Percentiles rank a stretch among this genome's conserved stretches.
phyloP scores from a whole-genome alignment of 2,797 vertebrate species.

The Merluccius polli region DNA sequence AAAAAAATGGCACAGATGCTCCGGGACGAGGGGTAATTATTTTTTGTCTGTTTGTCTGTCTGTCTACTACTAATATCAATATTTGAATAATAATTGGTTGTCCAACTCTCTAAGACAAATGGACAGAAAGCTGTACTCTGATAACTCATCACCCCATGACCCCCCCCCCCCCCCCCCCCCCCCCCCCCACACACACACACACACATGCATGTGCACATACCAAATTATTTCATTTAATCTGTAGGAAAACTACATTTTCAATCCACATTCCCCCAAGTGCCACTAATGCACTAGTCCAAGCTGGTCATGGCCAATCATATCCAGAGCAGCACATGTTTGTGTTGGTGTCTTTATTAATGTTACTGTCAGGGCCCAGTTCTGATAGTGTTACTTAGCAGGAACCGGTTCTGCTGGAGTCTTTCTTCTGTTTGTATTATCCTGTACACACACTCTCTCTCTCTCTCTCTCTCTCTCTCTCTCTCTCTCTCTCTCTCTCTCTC shows the following conservation, averaged over 20 bases:
- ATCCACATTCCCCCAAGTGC: not conserved
- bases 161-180: not conserved
- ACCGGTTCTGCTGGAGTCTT: not conserved
- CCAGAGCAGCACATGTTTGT: too few relatives aligned
- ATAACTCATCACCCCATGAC: not conserved
- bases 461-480: not conserved
- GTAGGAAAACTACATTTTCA: not conserved
- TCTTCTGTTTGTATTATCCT: not conserved
- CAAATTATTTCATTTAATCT: too few relatives aligned
- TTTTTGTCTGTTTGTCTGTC: not conserved
- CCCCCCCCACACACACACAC: not conserved
- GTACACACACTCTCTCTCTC: not conserved
- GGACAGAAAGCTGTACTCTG: not conserved
- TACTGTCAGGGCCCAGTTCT: not conserved
- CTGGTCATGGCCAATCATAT: not conserved
- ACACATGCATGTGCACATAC: constrained; percentile 12
- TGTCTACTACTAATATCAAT: not conserved
- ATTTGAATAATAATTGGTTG: not conserved
- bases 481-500: not conserved
- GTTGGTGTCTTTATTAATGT: not conserved
- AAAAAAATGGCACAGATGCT: not conserved
- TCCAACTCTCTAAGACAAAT: not conserved
- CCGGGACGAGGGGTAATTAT: not conserved
- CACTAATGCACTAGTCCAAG: not conserved
- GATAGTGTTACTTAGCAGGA: constrained; percentile 10